phyloP scores from a whole-genome alignment of 2,113 vertebrate species.

The Falcunculus frontatus region DNA sequence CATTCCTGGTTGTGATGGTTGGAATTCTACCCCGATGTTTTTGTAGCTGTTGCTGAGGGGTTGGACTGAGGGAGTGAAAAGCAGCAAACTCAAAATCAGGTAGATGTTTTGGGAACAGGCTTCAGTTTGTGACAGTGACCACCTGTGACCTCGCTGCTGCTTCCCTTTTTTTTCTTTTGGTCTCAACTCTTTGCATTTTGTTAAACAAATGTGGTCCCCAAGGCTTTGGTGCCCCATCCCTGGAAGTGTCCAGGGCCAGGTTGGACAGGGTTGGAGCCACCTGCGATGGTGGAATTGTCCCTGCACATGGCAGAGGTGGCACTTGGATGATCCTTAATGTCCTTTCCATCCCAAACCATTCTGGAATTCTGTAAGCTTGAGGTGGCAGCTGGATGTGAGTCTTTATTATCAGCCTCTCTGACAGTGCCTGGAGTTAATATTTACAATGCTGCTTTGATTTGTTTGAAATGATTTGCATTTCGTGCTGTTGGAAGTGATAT shows the following conservation, averaged over 20 bases:
- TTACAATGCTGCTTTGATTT: neutral
- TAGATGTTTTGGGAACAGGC: neutral
- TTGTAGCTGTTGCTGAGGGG: neutral
- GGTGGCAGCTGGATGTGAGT: neutral
- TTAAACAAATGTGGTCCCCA: neutral
- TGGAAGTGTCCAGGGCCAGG: neutral
- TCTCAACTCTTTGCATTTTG: neutral
- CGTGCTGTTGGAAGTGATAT: neutral
- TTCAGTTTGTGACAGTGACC: neutral
- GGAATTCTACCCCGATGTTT: rapidly evolving
- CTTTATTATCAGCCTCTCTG: neutral
- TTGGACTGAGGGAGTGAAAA: neutral
- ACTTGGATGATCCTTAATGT: neutral
- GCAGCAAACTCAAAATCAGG: neutral
- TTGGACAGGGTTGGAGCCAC: neutral
- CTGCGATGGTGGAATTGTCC: neutral
- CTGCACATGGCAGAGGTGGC: neutral
- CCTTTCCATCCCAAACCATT: neutral
- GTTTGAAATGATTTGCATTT: neutral
- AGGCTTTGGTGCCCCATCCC: neutral
- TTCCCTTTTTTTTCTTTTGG: neutral
- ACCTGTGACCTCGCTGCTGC: neutral
- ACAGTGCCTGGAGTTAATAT: neutral
- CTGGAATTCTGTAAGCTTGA: neutral
- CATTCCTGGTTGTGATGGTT: neutral